These are phyloP conservation scores for Parotia lawesii DNA, from an alignment of 2,113 vertebrate species.

Conservation along the genomic window DNA sequence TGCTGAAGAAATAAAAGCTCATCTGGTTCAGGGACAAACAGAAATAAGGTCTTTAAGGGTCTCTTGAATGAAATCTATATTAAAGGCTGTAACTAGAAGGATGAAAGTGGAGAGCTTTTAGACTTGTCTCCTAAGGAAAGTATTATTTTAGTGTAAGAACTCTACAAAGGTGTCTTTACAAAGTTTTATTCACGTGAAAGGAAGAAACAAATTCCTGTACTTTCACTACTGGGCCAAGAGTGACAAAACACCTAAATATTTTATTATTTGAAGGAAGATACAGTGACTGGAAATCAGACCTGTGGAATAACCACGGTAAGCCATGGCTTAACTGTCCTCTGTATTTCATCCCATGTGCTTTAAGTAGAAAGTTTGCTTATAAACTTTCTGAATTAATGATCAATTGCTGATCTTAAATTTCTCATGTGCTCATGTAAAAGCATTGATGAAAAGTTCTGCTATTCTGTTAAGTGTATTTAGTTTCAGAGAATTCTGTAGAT, in stretches of 20 bases:
- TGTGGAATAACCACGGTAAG: background rate
- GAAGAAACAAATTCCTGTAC: background rate
- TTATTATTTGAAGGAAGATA: background rate
- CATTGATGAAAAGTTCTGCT: background rate
- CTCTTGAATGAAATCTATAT: background rate
- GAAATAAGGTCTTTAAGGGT: background rate
- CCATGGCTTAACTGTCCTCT: background rate
- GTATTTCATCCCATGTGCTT: background rate
- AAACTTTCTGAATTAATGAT: background rate
- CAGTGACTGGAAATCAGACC: background rate
- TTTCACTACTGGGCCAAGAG: background rate
- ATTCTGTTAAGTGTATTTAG: background rate
- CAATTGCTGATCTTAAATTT: background rate
- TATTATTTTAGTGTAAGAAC: background rate
- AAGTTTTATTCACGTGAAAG: background rate
- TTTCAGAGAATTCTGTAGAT: background rate
- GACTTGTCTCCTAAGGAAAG: background rate
- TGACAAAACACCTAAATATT: background rate
- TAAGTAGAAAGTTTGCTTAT: background rate
- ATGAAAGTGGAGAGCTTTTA: background rate
- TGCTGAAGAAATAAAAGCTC: background rate
- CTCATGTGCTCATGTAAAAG: background rate
- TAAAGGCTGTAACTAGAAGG: background rate
- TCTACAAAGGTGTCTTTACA: background rate
- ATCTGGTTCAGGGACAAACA: background rate